A percentile compares a stretch with the other conserved stretches of the same genome.
phyloP scores from a whole-genome alignment of 1,140 invertebrate species.

The Drosophila pruinosa region DNA sequence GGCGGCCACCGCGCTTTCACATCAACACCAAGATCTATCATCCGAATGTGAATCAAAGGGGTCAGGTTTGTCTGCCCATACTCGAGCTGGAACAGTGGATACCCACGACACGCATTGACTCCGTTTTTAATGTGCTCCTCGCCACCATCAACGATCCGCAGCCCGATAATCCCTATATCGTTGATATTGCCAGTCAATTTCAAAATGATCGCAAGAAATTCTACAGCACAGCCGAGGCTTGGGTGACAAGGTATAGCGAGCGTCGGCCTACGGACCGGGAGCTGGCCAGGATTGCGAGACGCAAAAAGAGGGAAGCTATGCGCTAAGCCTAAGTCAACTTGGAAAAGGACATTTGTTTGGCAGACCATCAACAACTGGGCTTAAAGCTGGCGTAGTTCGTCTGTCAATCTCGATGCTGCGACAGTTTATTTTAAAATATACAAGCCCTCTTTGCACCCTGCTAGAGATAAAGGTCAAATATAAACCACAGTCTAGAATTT shows the following conservation, averaged over 20 bases:
- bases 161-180: conserved; percentile 97
- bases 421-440: no score
- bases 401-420: no score
- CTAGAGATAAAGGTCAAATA: no score
- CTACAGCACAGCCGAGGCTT: conserved; percentile 98
- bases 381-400: no score
- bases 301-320: conserved; percentile 32
- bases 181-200: conserved; percentile 98
- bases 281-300: conserved; percentile 25
- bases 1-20: conserved; percentile 98
- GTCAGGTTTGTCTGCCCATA: conserved; percentile 98
- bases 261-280: conserved; percentile 91
- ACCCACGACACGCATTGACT: conserved; percentile 98
- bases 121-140: conserved; percentile 98
- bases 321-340: neutral
- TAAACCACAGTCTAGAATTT: no score
- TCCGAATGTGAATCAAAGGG: conserved; percentile 99
- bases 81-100: conserved; percentile 99
- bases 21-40: conserved; percentile 99
- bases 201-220: conserved; percentile 98
- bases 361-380: no score
- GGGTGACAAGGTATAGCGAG: conserved; percentile 98
- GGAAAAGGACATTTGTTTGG: no score
- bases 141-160: conserved; percentile 98
- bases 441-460: no score